Conservation (phyloP, 2,797 vertebrate genomes). For the Lacerta bilineata region DNA sequence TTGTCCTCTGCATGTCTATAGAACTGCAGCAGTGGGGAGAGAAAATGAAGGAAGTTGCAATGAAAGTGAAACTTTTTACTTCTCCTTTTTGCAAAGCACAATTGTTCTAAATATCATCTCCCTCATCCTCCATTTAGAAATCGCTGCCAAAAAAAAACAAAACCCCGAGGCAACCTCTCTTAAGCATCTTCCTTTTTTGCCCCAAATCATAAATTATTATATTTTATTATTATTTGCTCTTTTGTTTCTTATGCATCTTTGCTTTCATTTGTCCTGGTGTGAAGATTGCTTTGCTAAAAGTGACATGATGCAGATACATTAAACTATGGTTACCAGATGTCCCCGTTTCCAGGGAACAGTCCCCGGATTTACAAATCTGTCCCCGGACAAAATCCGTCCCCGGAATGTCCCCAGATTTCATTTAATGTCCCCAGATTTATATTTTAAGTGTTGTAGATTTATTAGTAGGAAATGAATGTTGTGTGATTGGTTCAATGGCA, state of each 20-base stretch:
- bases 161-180: too few relatives aligned
- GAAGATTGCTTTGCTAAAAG: neutral
- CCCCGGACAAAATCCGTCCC: too few relatives aligned
- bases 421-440: too few relatives aligned
- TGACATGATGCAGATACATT: neutral
- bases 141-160: neutral
- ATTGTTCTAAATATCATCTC: neutral
- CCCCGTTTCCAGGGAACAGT: too few relatives aligned
- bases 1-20: constrained; percentile 21
- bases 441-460: too few relatives aligned
- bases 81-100: neutral
- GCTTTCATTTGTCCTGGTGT: neutral
- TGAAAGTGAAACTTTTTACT: neutral
- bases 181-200: too few relatives aligned
- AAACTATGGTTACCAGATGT: too few relatives aligned
- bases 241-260: neutral
- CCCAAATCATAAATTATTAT: neutral
- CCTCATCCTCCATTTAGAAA: neutral
- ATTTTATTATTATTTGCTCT: too few relatives aligned
- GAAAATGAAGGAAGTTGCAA: neutral
- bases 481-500: too few relatives aligned
- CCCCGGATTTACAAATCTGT: too few relatives aligned
- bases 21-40: neutral
- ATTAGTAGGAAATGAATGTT: too few relatives aligned
- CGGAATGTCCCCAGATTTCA: too few relatives aligned